These are phyloP conservation scores for Champsocephalus esox DNA, from an alignment of 2,797 vertebrate species.

Conservation along the genomic window DNA sequence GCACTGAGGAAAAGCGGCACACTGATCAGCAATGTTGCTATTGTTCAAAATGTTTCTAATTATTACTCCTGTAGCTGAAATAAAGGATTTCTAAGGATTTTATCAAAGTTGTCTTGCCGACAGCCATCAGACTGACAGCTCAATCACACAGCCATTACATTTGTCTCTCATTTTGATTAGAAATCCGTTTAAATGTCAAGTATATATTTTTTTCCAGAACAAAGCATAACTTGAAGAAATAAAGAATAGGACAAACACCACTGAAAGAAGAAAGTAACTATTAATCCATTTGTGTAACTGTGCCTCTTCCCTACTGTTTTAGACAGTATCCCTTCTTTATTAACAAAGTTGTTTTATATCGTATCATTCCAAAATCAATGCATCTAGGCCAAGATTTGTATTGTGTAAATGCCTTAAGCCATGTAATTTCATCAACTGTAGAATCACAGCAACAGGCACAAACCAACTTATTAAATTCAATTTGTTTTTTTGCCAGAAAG, in stretches of 20 bases:
- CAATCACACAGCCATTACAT: slow-evolving; percentile 60
- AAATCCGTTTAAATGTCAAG: slow-evolving; percentile 75
- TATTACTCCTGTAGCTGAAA: slow-evolving; percentile 34
- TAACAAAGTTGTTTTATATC: neutral
- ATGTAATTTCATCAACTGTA: slow-evolving; percentile 41
- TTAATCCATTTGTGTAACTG: neutral
- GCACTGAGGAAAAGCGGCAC: slow-evolving; percentile 18
- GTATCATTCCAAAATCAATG: slow-evolving; percentile 3
- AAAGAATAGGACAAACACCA: slow-evolving; percentile 23
- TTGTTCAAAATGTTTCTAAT: slow-evolving; percentile 59
- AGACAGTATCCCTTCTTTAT: neutral
- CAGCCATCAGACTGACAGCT: slow-evolving; percentile 60
- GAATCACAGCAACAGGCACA: slow-evolving; percentile 37
- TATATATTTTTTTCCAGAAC: slow-evolving; percentile 58
- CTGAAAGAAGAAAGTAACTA: slow-evolving; percentile 24
- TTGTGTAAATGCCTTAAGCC: slow-evolving; percentile 23
- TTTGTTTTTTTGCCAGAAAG: slow-evolving; percentile 47
- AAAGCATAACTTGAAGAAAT: slow-evolving; percentile 45
- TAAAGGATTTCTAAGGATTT: slow-evolving; percentile 52
- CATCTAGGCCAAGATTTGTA: slow-evolving; percentile 3
- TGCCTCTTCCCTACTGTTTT: neutral
- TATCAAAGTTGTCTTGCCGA: slow-evolving; percentile 52
- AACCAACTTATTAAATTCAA: slow-evolving; percentile 53
- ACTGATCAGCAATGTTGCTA: slow-evolving; percentile 17
- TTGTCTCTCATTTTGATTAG: slow-evolving; percentile 69